Evolutionary conservation across 1,140 invertebrate genomes (phyloP).

Genomic region (Aphidius gifuensis): DNA sequence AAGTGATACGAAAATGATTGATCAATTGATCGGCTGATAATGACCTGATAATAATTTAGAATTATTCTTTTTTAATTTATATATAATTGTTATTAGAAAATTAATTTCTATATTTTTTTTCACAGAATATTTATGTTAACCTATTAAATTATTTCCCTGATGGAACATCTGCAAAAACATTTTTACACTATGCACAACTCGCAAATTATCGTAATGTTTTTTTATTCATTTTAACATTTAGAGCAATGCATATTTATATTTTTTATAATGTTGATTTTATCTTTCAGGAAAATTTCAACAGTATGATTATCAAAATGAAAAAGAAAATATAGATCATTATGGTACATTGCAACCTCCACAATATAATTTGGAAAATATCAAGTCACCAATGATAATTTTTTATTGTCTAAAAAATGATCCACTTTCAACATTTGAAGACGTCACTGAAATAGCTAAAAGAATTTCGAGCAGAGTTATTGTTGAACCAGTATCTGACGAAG

Average conservation of each 20-base stretch:
- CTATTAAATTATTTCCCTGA: slow-evolving; percentile 5
- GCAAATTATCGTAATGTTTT: background rate
- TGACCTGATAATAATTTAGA: too few species aligned
- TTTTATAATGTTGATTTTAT: background rate
- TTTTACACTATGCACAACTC: slow-evolving; percentile 2
- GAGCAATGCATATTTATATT: background rate
- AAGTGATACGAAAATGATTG: too few species aligned
- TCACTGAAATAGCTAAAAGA: background rate
- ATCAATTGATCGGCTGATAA: too few species aligned
- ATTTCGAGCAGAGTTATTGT: background rate
- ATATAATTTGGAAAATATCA: slow-evolving; percentile 5
- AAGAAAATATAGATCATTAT: background rate
- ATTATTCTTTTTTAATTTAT: too few species aligned
- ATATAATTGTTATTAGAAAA: too few species aligned
- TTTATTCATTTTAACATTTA: background rate
- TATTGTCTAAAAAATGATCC: slow-evolving; percentile 3
- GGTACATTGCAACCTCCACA: background rate
- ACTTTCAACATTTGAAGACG: background rate
- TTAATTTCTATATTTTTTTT: background rate
- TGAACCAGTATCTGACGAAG: background rate
- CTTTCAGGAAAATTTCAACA: background rate
- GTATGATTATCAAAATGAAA: background rate
- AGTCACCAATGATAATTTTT: slow-evolving; percentile 3
- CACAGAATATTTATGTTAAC: background rate
- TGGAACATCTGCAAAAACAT: slow-evolving; percentile 2